Evolutionary conservation across 2,113 vertebrate genomes (phyloP).

Genomic region (Actenoides hombroni): DNA sequence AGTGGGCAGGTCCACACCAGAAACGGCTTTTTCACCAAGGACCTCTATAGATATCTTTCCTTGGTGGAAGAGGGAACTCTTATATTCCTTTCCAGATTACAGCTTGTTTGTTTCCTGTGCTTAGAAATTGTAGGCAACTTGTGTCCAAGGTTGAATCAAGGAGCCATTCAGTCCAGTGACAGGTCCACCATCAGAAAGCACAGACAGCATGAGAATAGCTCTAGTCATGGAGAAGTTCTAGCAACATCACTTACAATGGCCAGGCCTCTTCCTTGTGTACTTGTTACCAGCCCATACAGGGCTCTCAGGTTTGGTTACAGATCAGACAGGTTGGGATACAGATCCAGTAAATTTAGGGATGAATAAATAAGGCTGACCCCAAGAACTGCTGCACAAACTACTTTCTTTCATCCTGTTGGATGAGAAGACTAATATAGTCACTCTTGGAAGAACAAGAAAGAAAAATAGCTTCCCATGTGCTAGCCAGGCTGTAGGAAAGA

Average conservation of each 20-base stretch:
- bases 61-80: not conserved
- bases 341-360: not conserved
- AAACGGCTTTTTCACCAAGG: not conserved
- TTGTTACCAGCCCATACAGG: not conserved
- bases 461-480: not conserved
- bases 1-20: not conserved
- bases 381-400: not conserved
- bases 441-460: not conserved
- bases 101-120: not conserved
- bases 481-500: not conserved
- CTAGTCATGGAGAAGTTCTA: not conserved
- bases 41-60: not conserved
- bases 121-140: not conserved
- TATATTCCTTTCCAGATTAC: not conserved
- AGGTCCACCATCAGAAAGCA: not conserved
- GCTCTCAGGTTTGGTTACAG: not conserved
- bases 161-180: not conserved
- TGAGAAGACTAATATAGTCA: not conserved
- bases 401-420: not conserved
- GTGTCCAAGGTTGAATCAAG: not conserved
- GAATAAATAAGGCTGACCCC: not conserved
- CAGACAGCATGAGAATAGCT: not conserved
- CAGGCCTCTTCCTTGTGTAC: not conserved
- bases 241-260: not conserved
- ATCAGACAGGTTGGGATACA: not conserved